Base-by-base conservation (phyloP, 2,797 vertebrate genomes). In the Argentina silus region DNA sequence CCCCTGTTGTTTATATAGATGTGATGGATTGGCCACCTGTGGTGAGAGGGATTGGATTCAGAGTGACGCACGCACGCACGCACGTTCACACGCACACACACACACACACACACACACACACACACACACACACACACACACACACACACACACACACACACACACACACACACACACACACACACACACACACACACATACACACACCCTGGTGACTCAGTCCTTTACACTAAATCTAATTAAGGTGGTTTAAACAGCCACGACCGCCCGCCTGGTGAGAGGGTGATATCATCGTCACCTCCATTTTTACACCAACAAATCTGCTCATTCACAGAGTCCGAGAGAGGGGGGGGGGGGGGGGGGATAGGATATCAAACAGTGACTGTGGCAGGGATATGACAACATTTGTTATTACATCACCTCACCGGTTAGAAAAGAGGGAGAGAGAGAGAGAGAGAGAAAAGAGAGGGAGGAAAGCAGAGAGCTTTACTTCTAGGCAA, bases 11-110 rank as follows among this genome's bases (percentile, higher is more conserved):
- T 15, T 15, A 53, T 1, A 48, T 2, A 12, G 47, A 12, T 1
- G 77, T 74, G 80, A 86, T 84, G 87, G 90, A 89, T 93, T 90
- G 91, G 80, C 85, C 91, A 93, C 87, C 89, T 92, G 90, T 84
- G 85, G 75, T 71, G 82, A 85, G 60, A 77, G 43, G 81, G 65
- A 59, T 75, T 74, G 48, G 43, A 69, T 9, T 27, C n/a, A n/a
- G n/a, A n/a, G n/a, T 1, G 27, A 36, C 27, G 27, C 27, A 36
- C 27, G 27, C 27, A 36, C 27, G 4, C 27, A 36, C 27, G 27
- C 27, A 36, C 27, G 27, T 4, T 2, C 27, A 36, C 27, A 36
- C 4, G 4, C 27, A 36, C 27, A 36, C 27, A 36, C 27, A 36
- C 27, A 36, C 4, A 4, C 27, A 36, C 27, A 36, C 27, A 75